Percentiles rank a stretch among this genome's conserved stretches.
These are phyloP conservation scores for Acanthopleura granulata DNA, from an alignment of 2,888 invertebrate species.

Conservation along the genomic window DNA sequence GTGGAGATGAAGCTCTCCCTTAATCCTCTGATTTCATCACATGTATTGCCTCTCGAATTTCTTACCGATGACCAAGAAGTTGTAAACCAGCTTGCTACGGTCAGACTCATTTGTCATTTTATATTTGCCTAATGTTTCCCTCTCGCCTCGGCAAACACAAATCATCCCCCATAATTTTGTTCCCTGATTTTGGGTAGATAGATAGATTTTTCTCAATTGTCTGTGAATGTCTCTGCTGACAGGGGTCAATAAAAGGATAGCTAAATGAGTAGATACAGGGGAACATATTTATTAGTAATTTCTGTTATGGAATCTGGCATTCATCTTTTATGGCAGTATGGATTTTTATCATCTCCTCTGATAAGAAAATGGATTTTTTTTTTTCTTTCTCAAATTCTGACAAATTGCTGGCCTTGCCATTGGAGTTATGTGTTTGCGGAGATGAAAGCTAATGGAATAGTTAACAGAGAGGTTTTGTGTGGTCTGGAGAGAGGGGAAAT, in stretches of 20 bases:
- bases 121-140: too few species aligned
- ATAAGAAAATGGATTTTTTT: constrained; percentile 8
- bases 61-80: too few species aligned
- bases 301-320: not conserved
- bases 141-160: too few species aligned
- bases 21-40: too few species aligned
- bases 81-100: too few species aligned
- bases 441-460: constrained; percentile 9
- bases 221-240: too few species aligned
- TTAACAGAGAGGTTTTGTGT: constrained; percentile 2
- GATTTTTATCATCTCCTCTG: constrained; percentile 7
- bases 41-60: too few species aligned
- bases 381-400: not conserved
- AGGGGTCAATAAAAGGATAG: not conserved
- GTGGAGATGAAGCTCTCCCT: too few species aligned
- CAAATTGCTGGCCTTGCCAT: not conserved
- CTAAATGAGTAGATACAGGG: not conserved
- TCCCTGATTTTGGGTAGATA: too few species aligned
- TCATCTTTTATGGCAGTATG: constrained; percentile 1
- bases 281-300: constrained; percentile 1
- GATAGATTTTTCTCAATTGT: too few species aligned
- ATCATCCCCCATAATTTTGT: too few species aligned
- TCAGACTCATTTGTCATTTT: too few species aligned
- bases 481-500: not conserved
- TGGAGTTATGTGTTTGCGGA: not conserved